A percentile compares a stretch with the other conserved stretches of the same genome.
These are phyloP conservation scores for Zoanthus sansibaricus DNA, from an alignment of 92 coral and sea anemone species.

Conservation along the genomic window DNA sequence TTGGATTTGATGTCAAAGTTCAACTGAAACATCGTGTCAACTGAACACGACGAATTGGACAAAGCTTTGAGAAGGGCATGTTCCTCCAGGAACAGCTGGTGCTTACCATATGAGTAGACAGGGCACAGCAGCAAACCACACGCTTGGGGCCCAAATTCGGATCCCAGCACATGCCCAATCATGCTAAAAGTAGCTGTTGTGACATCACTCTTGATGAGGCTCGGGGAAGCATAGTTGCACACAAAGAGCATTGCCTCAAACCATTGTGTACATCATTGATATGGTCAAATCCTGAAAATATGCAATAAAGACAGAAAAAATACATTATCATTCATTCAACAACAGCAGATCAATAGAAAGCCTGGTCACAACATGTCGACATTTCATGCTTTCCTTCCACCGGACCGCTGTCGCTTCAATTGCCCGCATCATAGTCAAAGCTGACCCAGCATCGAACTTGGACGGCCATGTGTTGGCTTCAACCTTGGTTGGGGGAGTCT, in stretches of 20 bases:
- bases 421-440: not conserved
- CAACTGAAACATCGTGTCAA: not conserved
- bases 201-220: too few relatives aligned
- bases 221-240: not conserved
- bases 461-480: not conserved
- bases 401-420: not conserved
- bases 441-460: constrained; percentile 1
- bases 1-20: not conserved
- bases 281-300: not conserved
- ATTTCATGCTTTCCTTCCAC: not conserved
- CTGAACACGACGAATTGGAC: not conserved
- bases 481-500: not conserved
- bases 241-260: not conserved
- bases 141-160: too few relatives aligned
- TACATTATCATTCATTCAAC: not conserved
- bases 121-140: too few relatives aligned
- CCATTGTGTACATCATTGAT: not conserved
- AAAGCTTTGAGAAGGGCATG: not conserved
- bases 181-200: too few relatives aligned
- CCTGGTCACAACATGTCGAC: not conserved
- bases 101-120: too few relatives aligned
- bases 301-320: not conserved
- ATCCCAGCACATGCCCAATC: too few relatives aligned
- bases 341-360: not conserved
- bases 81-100: too few relatives aligned